Evolutionary conservation across 2,113 vertebrate genomes (phyloP).

Genomic region (Anoura caudifer): DNA sequence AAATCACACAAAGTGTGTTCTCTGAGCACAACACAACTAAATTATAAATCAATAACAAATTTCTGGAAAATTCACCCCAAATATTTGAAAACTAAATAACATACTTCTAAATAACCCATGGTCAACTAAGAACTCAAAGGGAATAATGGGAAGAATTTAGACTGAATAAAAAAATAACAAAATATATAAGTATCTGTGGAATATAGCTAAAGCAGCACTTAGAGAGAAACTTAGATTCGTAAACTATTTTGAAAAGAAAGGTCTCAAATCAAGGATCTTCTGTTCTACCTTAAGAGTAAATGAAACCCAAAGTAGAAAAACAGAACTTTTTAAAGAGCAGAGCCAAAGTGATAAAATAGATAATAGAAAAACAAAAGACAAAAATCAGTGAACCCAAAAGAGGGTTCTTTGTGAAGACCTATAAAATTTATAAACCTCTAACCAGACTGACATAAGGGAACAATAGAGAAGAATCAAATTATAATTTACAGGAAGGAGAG

Average conservation of each 20-base stretch:
- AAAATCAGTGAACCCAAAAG: not conserved
- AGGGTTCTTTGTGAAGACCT: not conserved
- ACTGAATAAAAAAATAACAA: conserved; percentile 25
- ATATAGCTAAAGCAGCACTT: not conserved
- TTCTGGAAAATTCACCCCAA: not conserved
- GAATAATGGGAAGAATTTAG: not conserved
- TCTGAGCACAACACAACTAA: conserved; percentile 24
- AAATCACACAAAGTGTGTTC: not conserved
- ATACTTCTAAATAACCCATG: not conserved
- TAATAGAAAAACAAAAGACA: not conserved
- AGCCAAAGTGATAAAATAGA: not conserved
- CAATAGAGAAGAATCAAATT: not conserved
- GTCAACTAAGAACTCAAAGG: not conserved
- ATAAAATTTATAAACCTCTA: not conserved
- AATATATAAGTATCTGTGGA: not conserved
- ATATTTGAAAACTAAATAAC: conserved; percentile 21
- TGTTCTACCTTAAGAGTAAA: not conserved
- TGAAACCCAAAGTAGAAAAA: conserved; percentile 12
- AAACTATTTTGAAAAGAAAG: conserved; percentile 27
- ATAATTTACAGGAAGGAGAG: not conserved
- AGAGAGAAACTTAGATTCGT: not conserved
- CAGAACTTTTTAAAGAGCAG: not conserved
- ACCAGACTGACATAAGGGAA: not conserved
- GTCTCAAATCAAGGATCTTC: not conserved
- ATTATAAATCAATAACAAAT: conserved; percentile 25